Evolutionary conservation across 2,888 invertebrate genomes (phyloP), one percentile per base, ranked within the genome.

Genomic region (Troides aeacus): DNA sequence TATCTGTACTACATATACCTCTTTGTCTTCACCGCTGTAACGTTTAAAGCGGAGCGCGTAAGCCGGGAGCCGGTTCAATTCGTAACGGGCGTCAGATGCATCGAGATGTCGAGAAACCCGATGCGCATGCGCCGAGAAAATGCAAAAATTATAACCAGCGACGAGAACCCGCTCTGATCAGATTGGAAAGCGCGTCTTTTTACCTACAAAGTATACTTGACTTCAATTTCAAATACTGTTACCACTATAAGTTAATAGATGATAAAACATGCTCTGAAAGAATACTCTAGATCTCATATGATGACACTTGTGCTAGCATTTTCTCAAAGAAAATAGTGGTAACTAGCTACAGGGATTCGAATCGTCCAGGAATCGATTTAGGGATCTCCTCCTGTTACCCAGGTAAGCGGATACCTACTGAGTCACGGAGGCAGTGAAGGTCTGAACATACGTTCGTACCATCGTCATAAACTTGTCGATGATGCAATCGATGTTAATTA

Each of bases 31-130:
- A 69, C 64, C 42, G 57, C 17, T 57, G 46, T 53, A 62, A 62
- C 39, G 66, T 62, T 68, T 64, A 64, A 64, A 66, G 69, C 67
- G 62, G 68, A 62, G 46, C 73, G 73, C 76, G 80, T 79, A 81
- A 79, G 71, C 69, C 77, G 74, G 83, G 70, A 81, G 83, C 80
- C 78, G 76, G 79, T 81, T 76, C 75, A 74, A 81, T 79, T 82
- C 76, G 78, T 79, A 81, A 81, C 82, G 81, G 79, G 71, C 74
- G 73, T 73, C 73, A 71, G 69, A 69, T 71, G 66, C 71, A 70
- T 74, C 72, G 66, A 71, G 74, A 64, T 72, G 72, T 73, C 72
- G 69, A 71, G 74, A 65, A 72, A 76, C 74, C 74, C 72, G 72
- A 76, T 71, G 72, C 69, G 66, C 66, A 18, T 71, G 72, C 69